Evolutionary conservation across 2,888 invertebrate species (phyloP).

Genomic region (Melitaea athalia): DNA sequence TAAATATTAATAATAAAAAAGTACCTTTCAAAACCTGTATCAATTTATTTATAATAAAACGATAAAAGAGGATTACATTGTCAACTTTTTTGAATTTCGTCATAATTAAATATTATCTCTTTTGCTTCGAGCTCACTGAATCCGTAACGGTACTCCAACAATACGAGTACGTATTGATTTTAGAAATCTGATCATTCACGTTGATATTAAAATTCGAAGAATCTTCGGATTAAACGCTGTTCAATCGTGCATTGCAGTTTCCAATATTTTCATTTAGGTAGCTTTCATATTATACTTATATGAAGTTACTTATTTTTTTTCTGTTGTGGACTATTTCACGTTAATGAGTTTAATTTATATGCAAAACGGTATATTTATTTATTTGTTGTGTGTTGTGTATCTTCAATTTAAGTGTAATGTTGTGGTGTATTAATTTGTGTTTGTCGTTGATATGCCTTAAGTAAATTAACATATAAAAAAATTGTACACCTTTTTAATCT

Average conservation of each 20-base stretch:
- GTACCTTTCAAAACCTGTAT: background rate
- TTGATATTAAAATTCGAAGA: constrained; percentile 6
- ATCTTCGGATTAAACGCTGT: background rate
- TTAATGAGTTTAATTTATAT: background rate
- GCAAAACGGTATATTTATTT: no score
- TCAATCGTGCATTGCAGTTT: constrained; percentile 4
- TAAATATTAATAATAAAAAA: background rate
- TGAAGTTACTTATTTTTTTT: background rate
- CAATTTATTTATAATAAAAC: constrained; percentile 1
- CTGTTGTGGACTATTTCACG: background rate
- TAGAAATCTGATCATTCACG: constrained; percentile 18
- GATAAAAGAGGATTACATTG: constrained; percentile 1
- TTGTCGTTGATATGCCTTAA: no score
- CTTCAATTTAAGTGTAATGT: no score
- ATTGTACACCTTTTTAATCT: no score
- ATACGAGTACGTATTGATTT: constrained; percentile 23
- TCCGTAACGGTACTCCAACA: constrained; percentile 15
- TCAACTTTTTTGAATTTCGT: constrained; percentile 7
- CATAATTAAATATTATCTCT: constrained; percentile 17
- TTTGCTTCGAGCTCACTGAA: constrained; percentile 2
- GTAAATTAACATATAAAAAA: no score
- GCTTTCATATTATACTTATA: background rate
- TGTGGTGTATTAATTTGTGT: no score
- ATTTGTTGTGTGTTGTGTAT: no score
- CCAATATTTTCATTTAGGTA: background rate